Percentiles rank a stretch among this genome's conserved stretches.
Evolutionary conservation across 2,113 vertebrate species (phyloP).

Genomic region (Phoxinus phoxinus): DNA sequence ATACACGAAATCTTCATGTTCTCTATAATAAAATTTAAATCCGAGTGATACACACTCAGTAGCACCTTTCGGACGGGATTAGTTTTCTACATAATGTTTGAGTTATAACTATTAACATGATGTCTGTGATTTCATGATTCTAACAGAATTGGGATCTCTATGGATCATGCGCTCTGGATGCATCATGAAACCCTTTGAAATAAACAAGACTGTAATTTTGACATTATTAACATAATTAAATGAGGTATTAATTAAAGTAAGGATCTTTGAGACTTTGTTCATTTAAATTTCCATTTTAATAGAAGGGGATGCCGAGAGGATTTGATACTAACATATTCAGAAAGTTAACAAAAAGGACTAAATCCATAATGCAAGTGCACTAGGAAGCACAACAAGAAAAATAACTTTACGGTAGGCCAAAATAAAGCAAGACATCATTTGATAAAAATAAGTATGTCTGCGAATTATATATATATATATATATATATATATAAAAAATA

Average conservation of each 20-base stretch:
- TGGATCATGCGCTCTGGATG: not conserved
- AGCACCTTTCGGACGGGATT: not conserved
- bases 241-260: not conserved
- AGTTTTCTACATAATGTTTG: not conserved
- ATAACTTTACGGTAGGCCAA: too few species aligned
- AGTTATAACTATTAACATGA: not conserved
- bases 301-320: not conserved
- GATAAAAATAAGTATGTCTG: not conserved
- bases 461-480: not conserved
- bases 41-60: not conserved
- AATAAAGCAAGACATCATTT: not conserved
- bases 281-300: not conserved
- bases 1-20: slow-evolving; percentile 19
- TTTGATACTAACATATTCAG: not conserved
- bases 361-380: not conserved
- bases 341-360: not conserved
- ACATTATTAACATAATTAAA: not conserved
- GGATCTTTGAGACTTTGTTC: not conserved
- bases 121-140: not conserved
- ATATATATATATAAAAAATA: not conserved
- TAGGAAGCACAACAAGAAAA: too few species aligned
- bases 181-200: not conserved
- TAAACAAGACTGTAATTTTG: not conserved
- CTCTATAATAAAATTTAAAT: slow-evolving; percentile 14
- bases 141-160: not conserved